phyloP scores from a whole-genome alignment of 2,797 vertebrate species.

The Sebastiscus albofasciatus region DNA sequence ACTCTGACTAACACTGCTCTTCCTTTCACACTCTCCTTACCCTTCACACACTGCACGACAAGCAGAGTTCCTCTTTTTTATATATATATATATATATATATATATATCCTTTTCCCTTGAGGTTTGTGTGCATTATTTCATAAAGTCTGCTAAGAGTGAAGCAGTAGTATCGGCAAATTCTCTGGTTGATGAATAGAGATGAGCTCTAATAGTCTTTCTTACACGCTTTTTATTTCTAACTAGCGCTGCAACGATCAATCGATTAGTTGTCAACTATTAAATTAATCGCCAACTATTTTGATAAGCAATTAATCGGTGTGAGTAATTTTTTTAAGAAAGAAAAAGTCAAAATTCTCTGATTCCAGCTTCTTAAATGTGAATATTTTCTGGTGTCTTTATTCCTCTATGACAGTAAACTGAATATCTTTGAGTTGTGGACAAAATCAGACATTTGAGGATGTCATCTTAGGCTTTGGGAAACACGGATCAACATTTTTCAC shows the following conservation, averaged over 20 bases:
- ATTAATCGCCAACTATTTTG: too few species aligned
- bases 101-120: constrained; percentile 25
- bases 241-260: rapidly evolving
- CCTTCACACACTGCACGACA: constrained; percentile 25
- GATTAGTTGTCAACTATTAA: too few species aligned
- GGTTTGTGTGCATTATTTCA: constrained; percentile 18
- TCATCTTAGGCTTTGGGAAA: too few species aligned
- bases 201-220: background rate
- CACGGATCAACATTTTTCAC: too few species aligned
- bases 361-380: too few species aligned
- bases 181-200: background rate
- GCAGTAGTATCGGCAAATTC: background rate
- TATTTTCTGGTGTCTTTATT: rapidly evolving
- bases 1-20: background rate
- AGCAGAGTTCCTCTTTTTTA: constrained; percentile 23
- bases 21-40: constrained; percentile 25
- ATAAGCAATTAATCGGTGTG: too few species aligned
- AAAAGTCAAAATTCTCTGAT: too few species aligned
- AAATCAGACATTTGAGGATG: too few species aligned
- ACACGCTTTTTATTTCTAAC: background rate
- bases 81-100: background rate
- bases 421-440: too few species aligned
- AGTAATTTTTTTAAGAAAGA: too few species aligned
- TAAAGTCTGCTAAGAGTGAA: constrained; percentile 29
- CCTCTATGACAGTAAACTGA: too few species aligned